These are phyloP conservation scores for Cervus canadensis DNA, from an alignment of 2,113 vertebrate genomes.

Conservation along the genomic window DNA sequence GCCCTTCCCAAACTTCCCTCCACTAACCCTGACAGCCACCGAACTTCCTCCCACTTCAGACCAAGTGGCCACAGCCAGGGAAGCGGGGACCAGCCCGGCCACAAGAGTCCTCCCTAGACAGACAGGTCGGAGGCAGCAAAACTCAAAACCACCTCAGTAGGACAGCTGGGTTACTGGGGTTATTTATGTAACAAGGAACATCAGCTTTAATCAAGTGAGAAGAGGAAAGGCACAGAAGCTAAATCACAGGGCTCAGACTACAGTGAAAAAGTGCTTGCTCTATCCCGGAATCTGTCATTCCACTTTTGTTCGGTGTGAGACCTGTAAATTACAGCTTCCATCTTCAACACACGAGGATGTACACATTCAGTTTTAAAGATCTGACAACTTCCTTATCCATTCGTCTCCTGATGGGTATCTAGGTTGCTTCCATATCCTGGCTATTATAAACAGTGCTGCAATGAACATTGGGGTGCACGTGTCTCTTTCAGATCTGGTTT, in stretches of 20 bases:
- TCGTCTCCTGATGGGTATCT: too few species aligned
- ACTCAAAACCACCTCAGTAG: not conserved
- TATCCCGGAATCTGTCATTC: slow-evolving; percentile 22
- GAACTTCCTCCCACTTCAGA: not conserved
- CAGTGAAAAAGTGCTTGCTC: not conserved
- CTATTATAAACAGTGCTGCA: too few species aligned
- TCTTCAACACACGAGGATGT: not conserved
- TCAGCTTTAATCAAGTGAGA: slow-evolving; percentile 20
- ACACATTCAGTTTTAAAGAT: not conserved
- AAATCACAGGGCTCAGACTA: slow-evolving; percentile 37
- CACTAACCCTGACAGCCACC: not conserved
- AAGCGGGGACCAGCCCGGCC: not conserved
- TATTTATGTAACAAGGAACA: not conserved
- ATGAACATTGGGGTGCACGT: too few species aligned
- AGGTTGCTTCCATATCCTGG: too few species aligned
- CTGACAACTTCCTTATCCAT: not conserved
- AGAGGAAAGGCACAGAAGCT: not conserved
- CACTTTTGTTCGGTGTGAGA: slow-evolving; percentile 14
- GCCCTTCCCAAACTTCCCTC: not conserved
- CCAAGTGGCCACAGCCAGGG: not conserved
- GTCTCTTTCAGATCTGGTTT: too few species aligned
- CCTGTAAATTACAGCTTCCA: slow-evolving; percentile 25
- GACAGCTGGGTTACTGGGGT: not conserved
- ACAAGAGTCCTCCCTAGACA: not conserved
- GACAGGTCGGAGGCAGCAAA: not conserved